Conservation (phyloP, 2,113 vertebrate species). For the Pollimyrus isidori region DNA sequence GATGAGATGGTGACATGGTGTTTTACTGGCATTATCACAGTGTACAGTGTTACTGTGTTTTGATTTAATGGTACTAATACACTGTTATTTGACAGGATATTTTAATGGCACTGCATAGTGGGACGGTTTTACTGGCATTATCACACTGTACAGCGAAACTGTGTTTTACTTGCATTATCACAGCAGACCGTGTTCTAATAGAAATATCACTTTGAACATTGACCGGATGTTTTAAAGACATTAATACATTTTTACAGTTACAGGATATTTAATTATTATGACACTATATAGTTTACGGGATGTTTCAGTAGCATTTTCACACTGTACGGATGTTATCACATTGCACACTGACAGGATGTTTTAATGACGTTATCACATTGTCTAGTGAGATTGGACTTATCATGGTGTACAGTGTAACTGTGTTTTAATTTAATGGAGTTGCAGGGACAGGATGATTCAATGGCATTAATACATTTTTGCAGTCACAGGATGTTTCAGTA, state of each 20-base stretch:
- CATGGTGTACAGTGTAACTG: background rate
- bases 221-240: background rate
- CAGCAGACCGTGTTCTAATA: background rate
- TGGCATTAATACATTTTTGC: background rate
- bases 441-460: background rate
- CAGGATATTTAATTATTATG: background rate
- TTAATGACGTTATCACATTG: background rate
- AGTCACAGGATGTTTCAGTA: background rate
- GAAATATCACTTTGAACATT: too few species aligned
- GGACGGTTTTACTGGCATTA: background rate
- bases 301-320: background rate
- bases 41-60: background rate
- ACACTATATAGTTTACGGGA: background rate
- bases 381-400: background rate
- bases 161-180: background rate
- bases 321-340: background rate
- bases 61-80: too few species aligned
- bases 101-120: background rate
- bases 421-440: background rate
- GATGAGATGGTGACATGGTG: background rate
- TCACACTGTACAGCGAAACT: background rate
- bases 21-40: background rate
- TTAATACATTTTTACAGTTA: background rate
- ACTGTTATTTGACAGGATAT: background rate
- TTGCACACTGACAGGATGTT: background rate